phyloP scores from a whole-genome alignment of 30 jellyfish, hydroid and myxozoan genomes.

The Pseudorhiza aurosa region DNA sequence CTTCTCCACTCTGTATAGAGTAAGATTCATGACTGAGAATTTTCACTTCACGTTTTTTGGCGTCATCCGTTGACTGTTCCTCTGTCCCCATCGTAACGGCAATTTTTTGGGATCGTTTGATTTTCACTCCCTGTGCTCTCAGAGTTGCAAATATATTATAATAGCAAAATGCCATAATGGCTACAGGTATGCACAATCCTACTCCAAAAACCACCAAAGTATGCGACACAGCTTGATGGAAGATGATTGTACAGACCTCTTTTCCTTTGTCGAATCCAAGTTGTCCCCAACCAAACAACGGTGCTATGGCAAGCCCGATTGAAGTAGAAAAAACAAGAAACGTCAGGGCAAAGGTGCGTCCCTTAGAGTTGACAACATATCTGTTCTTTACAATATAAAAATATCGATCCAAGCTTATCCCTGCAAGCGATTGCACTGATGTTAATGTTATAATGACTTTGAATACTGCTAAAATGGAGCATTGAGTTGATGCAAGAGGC shows the following conservation, averaged over 20 bases:
- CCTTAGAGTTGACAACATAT: constrained; percentile 27
- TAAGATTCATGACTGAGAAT: no score
- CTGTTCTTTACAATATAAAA: constrained; percentile 65
- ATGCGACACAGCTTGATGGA: constrained; percentile 59
- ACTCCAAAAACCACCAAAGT: constrained; percentile 60
- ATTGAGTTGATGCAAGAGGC: constrained; percentile 46
- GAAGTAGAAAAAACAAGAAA: constrained; percentile 53
- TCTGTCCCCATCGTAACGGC: neutral
- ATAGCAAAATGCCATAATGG: constrained; percentile 75
- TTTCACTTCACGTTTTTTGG: no score
- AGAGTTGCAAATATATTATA: constrained; percentile 40
- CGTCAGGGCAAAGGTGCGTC: constrained; percentile 18
- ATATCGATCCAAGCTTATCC: constrained; percentile 84
- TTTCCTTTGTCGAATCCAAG: constrained; percentile 86
- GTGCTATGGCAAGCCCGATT: constrained; percentile 58
- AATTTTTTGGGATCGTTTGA: neutral
- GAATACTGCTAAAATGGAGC: constrained; percentile 52
- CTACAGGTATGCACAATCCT: constrained; percentile 59
- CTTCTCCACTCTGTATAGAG: no score
- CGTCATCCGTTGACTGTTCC: no score
- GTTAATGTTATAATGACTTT: constrained; percentile 68
- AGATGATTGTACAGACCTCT: constrained; percentile 76
- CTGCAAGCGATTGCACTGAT: constrained; percentile 88
- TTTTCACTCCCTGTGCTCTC: constrained; percentile 16
- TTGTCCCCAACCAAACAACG: constrained; percentile 86